Percentiles rank a stretch among this genome's conserved stretches.
Conservation (phyloP, 2,113 vertebrate genomes). For the Emydocephalus ijimae region DNA sequence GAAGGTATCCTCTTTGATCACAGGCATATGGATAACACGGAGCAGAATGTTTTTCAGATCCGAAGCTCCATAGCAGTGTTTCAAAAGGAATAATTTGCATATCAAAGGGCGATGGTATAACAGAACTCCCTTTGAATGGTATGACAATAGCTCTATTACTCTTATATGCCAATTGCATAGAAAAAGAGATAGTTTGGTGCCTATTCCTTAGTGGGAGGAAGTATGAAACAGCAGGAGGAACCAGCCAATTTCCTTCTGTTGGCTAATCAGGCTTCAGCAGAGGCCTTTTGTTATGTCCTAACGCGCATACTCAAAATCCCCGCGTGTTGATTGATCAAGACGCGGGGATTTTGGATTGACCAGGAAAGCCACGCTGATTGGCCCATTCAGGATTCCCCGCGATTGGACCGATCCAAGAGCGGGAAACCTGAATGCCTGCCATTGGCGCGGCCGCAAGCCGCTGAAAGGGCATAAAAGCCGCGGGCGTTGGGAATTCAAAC, state of each 20-base stretch:
- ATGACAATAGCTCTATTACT: neutral
- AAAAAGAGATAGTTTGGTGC: neutral
- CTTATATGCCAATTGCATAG: neutral
- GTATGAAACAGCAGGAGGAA: neutral
- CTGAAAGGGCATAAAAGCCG: too few relatives aligned
- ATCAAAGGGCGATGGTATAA: neutral
- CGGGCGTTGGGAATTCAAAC: too few relatives aligned
- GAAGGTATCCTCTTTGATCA: neutral
- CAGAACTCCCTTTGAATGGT: neutral
- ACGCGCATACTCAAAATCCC: too few relatives aligned
- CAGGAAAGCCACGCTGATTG: too few relatives aligned
- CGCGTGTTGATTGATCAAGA: too few relatives aligned
- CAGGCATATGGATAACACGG: neutral
- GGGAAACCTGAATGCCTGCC: too few relatives aligned
- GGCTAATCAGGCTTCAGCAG: neutral
- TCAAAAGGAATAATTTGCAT: neutral
- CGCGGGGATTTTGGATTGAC: too few relatives aligned
- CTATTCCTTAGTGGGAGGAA: neutral
- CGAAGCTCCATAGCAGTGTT: neutral
- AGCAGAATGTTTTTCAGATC: neutral
- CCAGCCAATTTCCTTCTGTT: neutral
- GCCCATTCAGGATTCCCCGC: too few relatives aligned
- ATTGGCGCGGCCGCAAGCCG: too few relatives aligned
- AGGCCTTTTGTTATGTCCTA: too few relatives aligned
- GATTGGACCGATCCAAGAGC: too few relatives aligned